phyloP scores from a whole-genome alignment of 2,888 invertebrate genomes.

The Polydrusus cervinus region DNA sequence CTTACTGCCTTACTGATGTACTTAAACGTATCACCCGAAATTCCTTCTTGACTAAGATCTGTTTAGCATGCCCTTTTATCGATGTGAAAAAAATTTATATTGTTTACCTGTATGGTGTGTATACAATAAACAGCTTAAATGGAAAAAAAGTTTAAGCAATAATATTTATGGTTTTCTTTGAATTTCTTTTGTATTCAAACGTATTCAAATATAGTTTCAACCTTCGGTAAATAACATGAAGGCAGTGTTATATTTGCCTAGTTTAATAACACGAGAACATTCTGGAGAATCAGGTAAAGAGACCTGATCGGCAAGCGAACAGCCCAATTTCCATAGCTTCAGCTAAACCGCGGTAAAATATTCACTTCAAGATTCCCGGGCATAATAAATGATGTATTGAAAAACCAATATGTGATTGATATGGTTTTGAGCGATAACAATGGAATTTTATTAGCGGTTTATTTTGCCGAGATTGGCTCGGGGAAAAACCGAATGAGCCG shows the following conservation, averaged over 20 bases:
- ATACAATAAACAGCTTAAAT: too few species aligned
- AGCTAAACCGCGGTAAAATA: conserved; percentile 44
- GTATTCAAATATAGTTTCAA: conserved; percentile 45
- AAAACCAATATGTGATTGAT: conserved; percentile 53
- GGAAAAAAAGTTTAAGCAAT: too few species aligned
- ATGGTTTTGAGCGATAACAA: conserved; percentile 53
- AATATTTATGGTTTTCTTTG: too few species aligned
- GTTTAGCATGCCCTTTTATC: too few species aligned
- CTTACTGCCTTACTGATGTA: too few species aligned
- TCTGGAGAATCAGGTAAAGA: conserved; percentile 37
- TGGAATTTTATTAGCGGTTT: conserved; percentile 53
- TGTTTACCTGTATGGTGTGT: too few species aligned
- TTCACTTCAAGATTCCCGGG: conserved; percentile 47
- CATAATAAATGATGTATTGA: conserved; percentile 52
- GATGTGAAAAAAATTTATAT: too few species aligned
- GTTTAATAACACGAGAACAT: conserved; percentile 51
- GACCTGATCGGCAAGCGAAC: conserved; percentile 30
- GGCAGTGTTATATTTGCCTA: conserved; percentile 46
- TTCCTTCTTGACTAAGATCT: too few species aligned
- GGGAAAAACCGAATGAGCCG: conserved; percentile 27
- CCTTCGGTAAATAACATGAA: conserved; percentile 50
- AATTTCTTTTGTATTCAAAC: conserved; percentile 48
- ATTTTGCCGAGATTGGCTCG: conserved; percentile 43
- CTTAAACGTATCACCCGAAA: too few species aligned
- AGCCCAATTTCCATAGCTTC: conserved; percentile 20